Evolutionary conservation across 2,797 vertebrate genomes (phyloP).

Genomic region (Bothrops alternatus): DNA sequence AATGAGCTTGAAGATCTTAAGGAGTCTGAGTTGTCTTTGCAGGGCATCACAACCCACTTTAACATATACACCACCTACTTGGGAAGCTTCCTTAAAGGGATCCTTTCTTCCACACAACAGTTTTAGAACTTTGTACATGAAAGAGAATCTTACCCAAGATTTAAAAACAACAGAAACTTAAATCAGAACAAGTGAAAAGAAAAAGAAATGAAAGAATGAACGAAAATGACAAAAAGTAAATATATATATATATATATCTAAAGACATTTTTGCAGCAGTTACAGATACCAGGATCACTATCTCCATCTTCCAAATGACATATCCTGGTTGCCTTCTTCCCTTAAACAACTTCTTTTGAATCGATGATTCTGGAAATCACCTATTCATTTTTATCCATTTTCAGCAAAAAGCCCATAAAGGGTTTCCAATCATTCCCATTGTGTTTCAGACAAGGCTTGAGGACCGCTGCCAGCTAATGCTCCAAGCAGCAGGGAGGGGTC

Average conservation of each 20-base stretch:
- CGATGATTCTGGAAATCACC: not conserved
- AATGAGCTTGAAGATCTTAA: not conserved
- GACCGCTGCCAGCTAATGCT: not conserved
- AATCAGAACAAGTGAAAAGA: not conserved
- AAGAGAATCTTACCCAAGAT: not conserved
- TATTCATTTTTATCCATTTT: not conserved
- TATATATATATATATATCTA: not conserved
- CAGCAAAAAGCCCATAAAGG: not conserved
- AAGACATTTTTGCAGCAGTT: not conserved
- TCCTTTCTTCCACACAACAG: not conserved
- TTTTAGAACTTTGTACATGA: not conserved
- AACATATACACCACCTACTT: not conserved
- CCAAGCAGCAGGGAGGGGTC: not conserved
- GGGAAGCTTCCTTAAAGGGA: not conserved
- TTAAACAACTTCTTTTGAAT: not conserved
- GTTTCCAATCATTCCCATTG: not conserved
- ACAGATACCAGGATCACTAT: not conserved
- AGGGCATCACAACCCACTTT: not conserved
- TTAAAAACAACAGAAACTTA: not conserved
- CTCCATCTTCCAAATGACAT: not conserved
- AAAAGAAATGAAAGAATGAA: not conserved
- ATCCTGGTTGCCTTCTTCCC: not conserved
- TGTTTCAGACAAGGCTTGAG: not conserved
- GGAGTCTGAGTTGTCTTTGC: not conserved
- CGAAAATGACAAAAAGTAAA: not conserved